Base-by-base conservation (phyloP, 2,797 vertebrate species). In the Aphelocoma californica region DNA sequence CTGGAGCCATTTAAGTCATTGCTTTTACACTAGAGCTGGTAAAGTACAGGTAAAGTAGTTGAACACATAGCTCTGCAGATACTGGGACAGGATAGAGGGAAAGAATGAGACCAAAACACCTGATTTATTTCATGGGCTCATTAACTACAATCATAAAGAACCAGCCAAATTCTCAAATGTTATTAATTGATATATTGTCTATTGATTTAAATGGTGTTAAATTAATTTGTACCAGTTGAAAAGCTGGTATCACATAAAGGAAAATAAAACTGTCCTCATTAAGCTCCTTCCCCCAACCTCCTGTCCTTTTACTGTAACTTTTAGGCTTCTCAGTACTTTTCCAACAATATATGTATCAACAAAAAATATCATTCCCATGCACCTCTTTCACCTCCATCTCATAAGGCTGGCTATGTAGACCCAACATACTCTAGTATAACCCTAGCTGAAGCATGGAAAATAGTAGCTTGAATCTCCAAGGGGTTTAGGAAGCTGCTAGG, bases 371-470 rank as follows among this genome's bases (percentile, higher is more conserved):
- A 65, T 92, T 93, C 64, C 36, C 28, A 31, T 96, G 54, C 66
- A 91, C 69, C 42, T 89, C 78, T 92, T 87, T 87, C 78, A 88
- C 44, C 42, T 81, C 56, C 71, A 64, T 96, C 34, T 95, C 66
- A 61, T 84, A 89, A 83, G 70, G 66, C 86, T 66, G 62, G 64
- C 90, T 95, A 67, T 21, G 88, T 95, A 96, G 94, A 90, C 78
- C 81, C 16, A 90, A n/a, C 44, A 54, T 75, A 91, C 69, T 92
- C 66, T 96, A 96, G 86, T 58, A n/a, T 91, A 95, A 94, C 54
- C 70, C 90, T 95, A 96, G 86, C 44, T 84, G 91, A 97, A 95
- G 93, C 92, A 95, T 94, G 95, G 93, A 90, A 94, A 91, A 64
- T 80, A 96, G 80, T 88, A 84, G 54, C 93, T 97, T 97, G 77